Evolutionary conservation across 2,888 invertebrate genomes (phyloP).

Genomic region (Tipula confusa): DNA sequence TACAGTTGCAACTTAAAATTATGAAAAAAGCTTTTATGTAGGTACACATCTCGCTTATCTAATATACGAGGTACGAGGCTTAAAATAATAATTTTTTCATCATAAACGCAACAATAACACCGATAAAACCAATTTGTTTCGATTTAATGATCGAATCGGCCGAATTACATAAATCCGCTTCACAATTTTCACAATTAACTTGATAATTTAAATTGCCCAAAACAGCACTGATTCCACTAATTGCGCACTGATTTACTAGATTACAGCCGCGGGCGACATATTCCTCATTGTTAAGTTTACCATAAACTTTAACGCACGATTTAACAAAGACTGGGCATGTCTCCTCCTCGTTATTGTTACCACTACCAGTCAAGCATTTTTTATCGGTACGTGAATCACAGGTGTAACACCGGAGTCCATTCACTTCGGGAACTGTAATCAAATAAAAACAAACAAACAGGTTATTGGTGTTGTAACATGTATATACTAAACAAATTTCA

Average conservation of each 20-base stretch:
- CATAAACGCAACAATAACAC: background rate
- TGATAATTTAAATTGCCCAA: background rate
- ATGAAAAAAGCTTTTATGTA: background rate
- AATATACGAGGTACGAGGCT: background rate
- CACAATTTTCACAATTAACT: conserved; percentile 1
- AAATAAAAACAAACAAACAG: background rate
- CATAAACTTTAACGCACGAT: background rate
- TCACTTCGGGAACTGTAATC: background rate
- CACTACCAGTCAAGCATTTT: background rate
- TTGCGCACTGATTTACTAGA: background rate
- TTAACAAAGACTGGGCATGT: background rate
- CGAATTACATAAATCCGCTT: background rate
- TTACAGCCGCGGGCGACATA: background rate
- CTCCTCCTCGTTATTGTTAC: background rate
- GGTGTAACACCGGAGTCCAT: background rate
- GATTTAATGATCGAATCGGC: background rate
- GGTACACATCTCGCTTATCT: background rate
- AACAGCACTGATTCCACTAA: background rate
- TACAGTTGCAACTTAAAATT: background rate
- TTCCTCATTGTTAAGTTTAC: background rate
- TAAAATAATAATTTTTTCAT: background rate
- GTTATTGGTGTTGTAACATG: no score
- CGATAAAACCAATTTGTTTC: background rate
- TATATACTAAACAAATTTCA: no score
- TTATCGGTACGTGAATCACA: conserved; percentile 1